Base-by-base conservation (phyloP, 2,888 invertebrate species). In the Strigamia maritima region DNA sequence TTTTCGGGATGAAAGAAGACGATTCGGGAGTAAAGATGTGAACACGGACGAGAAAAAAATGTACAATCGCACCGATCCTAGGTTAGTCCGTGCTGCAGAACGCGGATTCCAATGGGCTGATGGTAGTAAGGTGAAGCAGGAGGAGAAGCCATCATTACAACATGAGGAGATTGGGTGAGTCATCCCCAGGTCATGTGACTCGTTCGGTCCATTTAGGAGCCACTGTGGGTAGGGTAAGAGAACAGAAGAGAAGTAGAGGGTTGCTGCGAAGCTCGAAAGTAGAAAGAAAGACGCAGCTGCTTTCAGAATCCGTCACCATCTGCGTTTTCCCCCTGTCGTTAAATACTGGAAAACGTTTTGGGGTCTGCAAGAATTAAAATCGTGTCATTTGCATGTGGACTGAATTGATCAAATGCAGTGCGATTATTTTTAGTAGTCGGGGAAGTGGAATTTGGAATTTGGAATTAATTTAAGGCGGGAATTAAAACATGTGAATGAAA, bases 31-130 rank as follows among this genome's bases (percentile, higher is more conserved):
- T 22, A 60, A 10, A 19, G 60, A n/a, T 19, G 60, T 19, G 60
- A 24, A 16, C 19, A 22, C 60, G 8, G 60, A 2, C 10, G 19
- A 60, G 19, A 31, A 60, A 19, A n/a, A 19, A 16, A 10, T 24
- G 60, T 60, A 12, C 19, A 19, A 22, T 60, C 8, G 24, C 60
- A 22, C 60, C 60, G 60, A 60, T 19, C n/a, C 22, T 60, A 60
- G 60, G 19, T 60, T 60, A 60, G 22, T 60, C 60, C 60, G 60
- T 60, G 60, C 24, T 19, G 60, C 60, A 22, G 60, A 22, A 60
- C 60, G 60, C 60, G 60, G 60, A 60, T 60, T 60, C 60, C 60
- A 60, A 60, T 60, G 60, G 60, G 60, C 60, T 60, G 60, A 60
- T 60, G 60, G 60, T 60, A 60, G 60, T 60, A 60, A 60, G 60